A percentile compares a stretch with the other conserved stretches of the same genome.
These are phyloP conservation scores for Atherinomorus stipes DNA, from an alignment of 2,113 vertebrate genomes.

Conservation along the genomic window DNA sequence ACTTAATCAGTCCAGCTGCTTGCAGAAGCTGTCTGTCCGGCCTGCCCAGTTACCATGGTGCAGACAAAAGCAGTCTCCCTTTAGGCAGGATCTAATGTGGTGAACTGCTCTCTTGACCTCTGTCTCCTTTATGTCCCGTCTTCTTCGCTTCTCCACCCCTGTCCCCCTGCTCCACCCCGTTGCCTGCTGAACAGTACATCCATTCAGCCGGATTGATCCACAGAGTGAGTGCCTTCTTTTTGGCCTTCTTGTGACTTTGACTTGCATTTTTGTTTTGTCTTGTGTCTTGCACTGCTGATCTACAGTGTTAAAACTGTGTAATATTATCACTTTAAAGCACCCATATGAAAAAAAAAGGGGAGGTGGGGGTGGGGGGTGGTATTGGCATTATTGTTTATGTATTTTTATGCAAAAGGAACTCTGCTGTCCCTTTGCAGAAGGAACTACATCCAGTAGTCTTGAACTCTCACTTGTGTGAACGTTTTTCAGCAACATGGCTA, in stretches of 20 bases:
- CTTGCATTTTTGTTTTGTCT: background rate
- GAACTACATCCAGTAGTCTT: too few relatives aligned
- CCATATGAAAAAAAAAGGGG: too few relatives aligned
- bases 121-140: slow-evolving; percentile 44
- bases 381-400: too few relatives aligned
- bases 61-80: slow-evolving; percentile 51
- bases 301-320: too few relatives aligned
- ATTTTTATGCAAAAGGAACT: too few relatives aligned
- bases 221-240: slow-evolving; percentile 86
- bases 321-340: too few relatives aligned
- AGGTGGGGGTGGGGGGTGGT: too few relatives aligned
- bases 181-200: slow-evolving; percentile 88
- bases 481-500: too few relatives aligned
- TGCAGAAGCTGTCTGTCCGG: background rate
- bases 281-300: background rate
- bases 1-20: slow-evolving; percentile 24
- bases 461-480: too few relatives aligned
- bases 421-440: too few relatives aligned
- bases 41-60: slow-evolving; percentile 41
- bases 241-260: slow-evolving; percentile 14
- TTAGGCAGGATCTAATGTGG: slow-evolving; percentile 34
- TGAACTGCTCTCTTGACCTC: slow-evolving; percentile 61
- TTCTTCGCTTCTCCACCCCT: slow-evolving; percentile 23
- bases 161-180: slow-evolving; percentile 11
- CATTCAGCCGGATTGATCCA: slow-evolving; percentile 98